These are phyloP conservation scores for Ctenicera cuprea DNA, from an alignment of 2,888 invertebrate species.

Conservation along the genomic window DNA sequence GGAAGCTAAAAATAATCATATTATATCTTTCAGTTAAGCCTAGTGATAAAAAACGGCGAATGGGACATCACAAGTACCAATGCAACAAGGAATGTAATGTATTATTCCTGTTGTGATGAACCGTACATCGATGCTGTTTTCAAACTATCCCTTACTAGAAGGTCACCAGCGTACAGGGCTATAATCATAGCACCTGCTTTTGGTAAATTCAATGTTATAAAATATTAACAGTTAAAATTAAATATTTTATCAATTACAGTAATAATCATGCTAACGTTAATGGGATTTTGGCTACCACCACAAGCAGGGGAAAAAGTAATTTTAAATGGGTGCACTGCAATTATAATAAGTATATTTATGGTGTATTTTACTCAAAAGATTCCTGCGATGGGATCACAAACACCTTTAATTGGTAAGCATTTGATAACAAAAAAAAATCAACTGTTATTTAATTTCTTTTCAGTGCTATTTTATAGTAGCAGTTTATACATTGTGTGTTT, in stretches of 20 bases:
- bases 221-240: too few relatives aligned
- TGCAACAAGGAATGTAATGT: slow-evolving; percentile 67
- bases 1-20: not conserved
- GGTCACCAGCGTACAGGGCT: slow-evolving; percentile 78
- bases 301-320: slow-evolving; percentile 80
- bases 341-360: slow-evolving; percentile 78
- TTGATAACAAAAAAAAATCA: not conserved
- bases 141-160: slow-evolving; percentile 74
- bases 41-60: slow-evolving; percentile 69
- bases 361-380: slow-evolving; percentile 79
- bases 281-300: slow-evolving; percentile 80
- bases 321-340: slow-evolving; percentile 76
- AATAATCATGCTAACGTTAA: slow-evolving; percentile 77
- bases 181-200: slow-evolving; percentile 79
- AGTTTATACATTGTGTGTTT: slow-evolving; percentile 75
- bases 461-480: slow-evolving; percentile 77
- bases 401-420: slow-evolving; percentile 76
- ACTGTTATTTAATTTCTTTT: slow-evolving; percentile 56
- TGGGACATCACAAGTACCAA: slow-evolving; percentile 73
- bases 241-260: slow-evolving; percentile 68
- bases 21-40: slow-evolving; percentile 60
- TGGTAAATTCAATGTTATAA: slow-evolving; percentile 67
- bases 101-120: slow-evolving; percentile 76
- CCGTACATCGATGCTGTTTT: slow-evolving; percentile 76
- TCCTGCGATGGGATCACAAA: slow-evolving; percentile 75